These are phyloP conservation scores for Nothoprocta perdicaria DNA, from an alignment of 2,113 vertebrate species.

Conservation along the genomic window DNA sequence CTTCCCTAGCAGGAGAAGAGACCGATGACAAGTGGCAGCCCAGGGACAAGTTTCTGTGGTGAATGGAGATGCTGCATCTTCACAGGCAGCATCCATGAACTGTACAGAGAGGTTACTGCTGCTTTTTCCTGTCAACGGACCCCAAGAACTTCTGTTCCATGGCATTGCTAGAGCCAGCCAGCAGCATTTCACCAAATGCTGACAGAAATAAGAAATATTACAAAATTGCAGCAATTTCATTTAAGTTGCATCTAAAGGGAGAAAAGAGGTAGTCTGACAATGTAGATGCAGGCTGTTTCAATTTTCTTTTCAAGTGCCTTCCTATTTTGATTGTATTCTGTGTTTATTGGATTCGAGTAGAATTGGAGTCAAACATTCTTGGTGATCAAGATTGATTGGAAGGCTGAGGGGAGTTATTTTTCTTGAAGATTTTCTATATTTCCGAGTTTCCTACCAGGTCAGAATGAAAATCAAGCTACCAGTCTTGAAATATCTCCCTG, in stretches of 20 bases:
- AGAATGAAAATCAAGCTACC: background rate
- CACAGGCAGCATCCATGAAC: background rate
- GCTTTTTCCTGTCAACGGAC: background rate
- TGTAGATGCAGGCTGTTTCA: background rate
- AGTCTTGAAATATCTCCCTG: background rate
- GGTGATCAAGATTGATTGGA: background rate
- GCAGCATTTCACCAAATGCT: background rate
- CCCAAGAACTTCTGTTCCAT: background rate
- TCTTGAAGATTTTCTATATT: background rate
- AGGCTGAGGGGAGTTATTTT: background rate
- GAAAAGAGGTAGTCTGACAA: background rate
- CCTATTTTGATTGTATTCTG: background rate
- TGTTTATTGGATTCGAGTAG: constrained; percentile 21
- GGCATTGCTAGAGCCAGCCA: background rate
- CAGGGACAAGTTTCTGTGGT: accelerated
- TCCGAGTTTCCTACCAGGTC: background rate
- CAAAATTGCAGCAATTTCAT: constrained; percentile 8
- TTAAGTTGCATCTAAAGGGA: background rate
- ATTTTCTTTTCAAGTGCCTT: constrained; percentile 16
- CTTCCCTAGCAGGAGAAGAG: background rate
- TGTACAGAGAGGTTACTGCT: accelerated
- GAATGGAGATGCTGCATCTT: background rate
- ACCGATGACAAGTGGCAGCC: background rate
- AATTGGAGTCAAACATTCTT: background rate
- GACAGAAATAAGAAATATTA: background rate